Evolutionary conservation across 2,113 vertebrate genomes (phyloP).

Genomic region (Oncorhynchus tshawytscha): DNA sequence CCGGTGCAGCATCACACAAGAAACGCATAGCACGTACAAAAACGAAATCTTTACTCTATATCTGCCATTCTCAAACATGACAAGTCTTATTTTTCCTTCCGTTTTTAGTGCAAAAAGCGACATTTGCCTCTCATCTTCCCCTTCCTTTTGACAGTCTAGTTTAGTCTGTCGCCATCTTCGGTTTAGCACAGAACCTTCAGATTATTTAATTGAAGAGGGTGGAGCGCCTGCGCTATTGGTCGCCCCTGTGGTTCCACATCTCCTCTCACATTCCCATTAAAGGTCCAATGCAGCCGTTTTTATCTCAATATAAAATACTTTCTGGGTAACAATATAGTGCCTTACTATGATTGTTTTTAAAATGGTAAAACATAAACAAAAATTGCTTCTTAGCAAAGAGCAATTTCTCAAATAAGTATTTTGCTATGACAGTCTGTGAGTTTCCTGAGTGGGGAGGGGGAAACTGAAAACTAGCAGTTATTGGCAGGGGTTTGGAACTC

Average conservation of each 20-base stretch:
- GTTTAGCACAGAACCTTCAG: constrained; percentile 77
- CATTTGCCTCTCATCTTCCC: constrained; percentile 54
- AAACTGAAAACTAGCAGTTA: too few species aligned
- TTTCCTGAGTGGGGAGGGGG: too few species aligned
- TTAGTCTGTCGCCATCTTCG: constrained; percentile 82
- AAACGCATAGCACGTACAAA: constrained; percentile 33
- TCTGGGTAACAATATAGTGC: too few species aligned
- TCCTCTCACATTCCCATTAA: constrained; percentile 21
- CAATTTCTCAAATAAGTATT: too few species aligned
- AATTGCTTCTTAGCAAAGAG: too few species aligned
- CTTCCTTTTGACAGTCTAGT: constrained; percentile 60
- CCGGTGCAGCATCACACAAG: constrained; percentile 30
- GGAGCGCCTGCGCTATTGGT: constrained; percentile 59
- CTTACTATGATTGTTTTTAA: too few species aligned
- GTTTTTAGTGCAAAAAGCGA: constrained; percentile 55
- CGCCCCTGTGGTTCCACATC: constrained; percentile 48
- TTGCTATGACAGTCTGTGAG: too few species aligned
- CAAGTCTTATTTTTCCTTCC: constrained; percentile 57
- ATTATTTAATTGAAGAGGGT: constrained; percentile 62
- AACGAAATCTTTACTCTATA: constrained; percentile 22
- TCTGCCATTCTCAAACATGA: constrained; percentile 29
- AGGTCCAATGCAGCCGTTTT: too few species aligned
- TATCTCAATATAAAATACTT: too few species aligned
- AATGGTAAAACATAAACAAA: too few species aligned
- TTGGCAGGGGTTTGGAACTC: too few species aligned